Evolutionary conservation across 2,888 invertebrate species (phyloP), one percentile per base, ranked within the genome.

Genomic region (Eristalinus sepulchralis): DNA sequence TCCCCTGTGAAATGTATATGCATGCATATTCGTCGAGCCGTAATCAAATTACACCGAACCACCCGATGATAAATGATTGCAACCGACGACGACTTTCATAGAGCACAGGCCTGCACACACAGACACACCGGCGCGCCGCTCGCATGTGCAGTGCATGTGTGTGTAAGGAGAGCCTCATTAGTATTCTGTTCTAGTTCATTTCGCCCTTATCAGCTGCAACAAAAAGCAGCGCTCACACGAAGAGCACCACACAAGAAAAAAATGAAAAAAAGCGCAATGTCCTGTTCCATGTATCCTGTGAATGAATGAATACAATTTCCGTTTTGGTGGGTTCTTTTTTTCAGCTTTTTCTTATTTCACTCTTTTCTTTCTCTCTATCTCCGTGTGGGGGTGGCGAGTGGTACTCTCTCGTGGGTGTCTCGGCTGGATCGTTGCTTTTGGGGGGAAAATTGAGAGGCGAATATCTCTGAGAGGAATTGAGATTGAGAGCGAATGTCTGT

Each of bases 211-310:
- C 86, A 86, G 79, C 75, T 86, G 82, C 86, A 83, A 31, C 75
- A 71, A 76, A 36, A 33, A 59, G n/a, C 71, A 39, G 20, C 39
- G 22, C 53, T n/a, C 57, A 24, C 33, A 31, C 13, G 5, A 13
- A 0, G 24, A 62, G 2, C 53, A 2, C n/a, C 24, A n/a, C 24
- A 27, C 47, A 6, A 27, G 31, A 36, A 22, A 57, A 8, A 17
- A 4, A n/a, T n/a, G n/a, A 17, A 66, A 66, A 82, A 86, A 86
- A 86, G 86, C 86, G 86, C 86, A 86, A 86, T 79, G 78, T 83
- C 78, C 86, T 83, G 39, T 34, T 66, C 60, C 70, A 78, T 82
- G 72, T 82, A 73, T 27, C 68, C 79, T 71, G 70, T 82, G 82
- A 82, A 86, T 86, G 86, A 86, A 86, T 82, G 71, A 82, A 83